Evolutionary conservation across 2,888 invertebrate genomes (phyloP).

Genomic region (Heliconius ethilla): DNA sequence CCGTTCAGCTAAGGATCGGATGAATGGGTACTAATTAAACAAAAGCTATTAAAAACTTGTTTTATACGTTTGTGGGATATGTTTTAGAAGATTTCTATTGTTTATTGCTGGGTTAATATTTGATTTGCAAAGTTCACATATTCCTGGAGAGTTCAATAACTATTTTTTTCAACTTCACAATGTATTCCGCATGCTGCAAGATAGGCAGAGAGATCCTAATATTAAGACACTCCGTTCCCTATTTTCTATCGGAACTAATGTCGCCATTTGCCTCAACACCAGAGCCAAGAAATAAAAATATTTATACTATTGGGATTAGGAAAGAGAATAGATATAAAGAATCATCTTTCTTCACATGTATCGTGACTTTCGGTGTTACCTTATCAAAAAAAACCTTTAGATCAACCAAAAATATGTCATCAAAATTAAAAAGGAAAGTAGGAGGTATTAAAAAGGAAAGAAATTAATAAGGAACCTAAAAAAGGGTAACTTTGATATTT

Average conservation of each 20-base stretch:
- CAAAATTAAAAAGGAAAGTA: background rate
- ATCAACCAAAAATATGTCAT: background rate
- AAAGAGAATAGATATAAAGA: background rate
- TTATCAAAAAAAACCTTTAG: background rate
- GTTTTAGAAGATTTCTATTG: background rate
- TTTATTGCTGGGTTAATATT: background rate
- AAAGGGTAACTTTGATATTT: background rate
- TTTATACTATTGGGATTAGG: background rate
- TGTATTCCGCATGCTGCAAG: too few species aligned
- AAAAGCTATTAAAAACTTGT: conserved; percentile 17
- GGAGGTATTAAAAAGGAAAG: background rate
- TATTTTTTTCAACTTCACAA: too few species aligned
- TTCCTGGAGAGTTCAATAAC: too few species aligned
- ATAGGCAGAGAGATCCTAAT: too few species aligned
- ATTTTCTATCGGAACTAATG: too few species aligned
- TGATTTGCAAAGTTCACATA: background rate
- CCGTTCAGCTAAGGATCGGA: conserved; percentile 23
- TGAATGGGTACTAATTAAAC: conserved; percentile 26
- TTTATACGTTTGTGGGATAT: background rate
- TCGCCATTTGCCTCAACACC: too few species aligned
- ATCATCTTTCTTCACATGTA: background rate
- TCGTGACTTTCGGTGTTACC: background rate
- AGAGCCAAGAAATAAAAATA: background rate
- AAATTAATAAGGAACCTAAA: background rate
- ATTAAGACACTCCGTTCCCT: too few species aligned